Conservation (phyloP, 2,888 invertebrate genomes). For the Miltochrista miniata region DNA sequence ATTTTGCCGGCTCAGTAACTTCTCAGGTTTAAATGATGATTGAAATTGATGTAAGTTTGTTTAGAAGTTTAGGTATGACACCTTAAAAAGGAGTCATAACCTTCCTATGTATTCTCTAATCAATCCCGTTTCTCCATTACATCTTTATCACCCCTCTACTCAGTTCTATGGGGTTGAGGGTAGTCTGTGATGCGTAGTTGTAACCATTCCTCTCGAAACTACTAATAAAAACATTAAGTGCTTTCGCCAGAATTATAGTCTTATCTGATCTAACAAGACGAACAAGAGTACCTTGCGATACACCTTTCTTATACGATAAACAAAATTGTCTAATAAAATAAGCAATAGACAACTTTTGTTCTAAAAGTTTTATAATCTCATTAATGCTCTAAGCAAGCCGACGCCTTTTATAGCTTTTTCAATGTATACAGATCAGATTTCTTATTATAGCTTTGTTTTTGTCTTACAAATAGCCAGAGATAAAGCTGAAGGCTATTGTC, state of each 20-base stretch:
- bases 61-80: too few species aligned
- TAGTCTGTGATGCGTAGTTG: too few species aligned
- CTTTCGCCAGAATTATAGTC: neutral
- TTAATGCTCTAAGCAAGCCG: conserved; percentile 58
- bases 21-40: too few species aligned
- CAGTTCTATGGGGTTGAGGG: too few species aligned
- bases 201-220: too few species aligned
- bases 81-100: too few species aligned
- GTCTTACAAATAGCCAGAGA: conserved; percentile 53
- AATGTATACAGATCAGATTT: conserved; percentile 46
- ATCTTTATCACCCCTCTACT: too few species aligned
- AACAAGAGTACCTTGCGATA: conserved; percentile 15
- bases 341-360: conserved; percentile 41
- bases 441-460: conserved; percentile 72
- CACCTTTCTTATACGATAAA: conserved; percentile 24
- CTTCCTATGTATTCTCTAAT: too few species aligned
- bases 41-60: too few species aligned
- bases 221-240: too few species aligned
- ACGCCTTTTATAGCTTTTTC: conserved; percentile 37
- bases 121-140: too few species aligned
- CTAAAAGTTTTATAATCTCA: conserved; percentile 71
- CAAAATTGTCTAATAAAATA: conserved; percentile 18
- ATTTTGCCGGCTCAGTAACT: too few species aligned
- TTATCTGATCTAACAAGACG: neutral
- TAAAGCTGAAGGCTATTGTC: conserved; percentile 51